phyloP scores from a whole-genome alignment of 2,888 invertebrate species.

The Thecocarcelia acutangulata region DNA sequence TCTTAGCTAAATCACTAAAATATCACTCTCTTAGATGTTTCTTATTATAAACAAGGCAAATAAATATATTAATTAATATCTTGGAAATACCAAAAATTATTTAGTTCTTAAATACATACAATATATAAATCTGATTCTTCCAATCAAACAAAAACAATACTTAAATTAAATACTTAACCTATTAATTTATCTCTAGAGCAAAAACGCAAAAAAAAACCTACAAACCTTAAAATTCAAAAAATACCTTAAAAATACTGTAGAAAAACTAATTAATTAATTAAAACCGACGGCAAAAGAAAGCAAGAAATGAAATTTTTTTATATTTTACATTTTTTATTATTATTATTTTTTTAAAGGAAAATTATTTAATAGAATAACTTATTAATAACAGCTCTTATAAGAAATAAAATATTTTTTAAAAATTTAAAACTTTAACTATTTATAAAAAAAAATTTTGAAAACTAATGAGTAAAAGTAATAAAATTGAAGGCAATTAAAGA shows the following conservation, averaged over 20 bases:
- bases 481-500: constrained; percentile 28
- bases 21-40: constrained; percentile 40
- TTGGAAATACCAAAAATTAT: constrained; percentile 15
- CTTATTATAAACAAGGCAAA: constrained; percentile 16
- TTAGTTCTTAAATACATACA: constrained; percentile 15
- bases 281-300: no score
- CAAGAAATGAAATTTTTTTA: no score
- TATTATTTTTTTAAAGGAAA: no score
- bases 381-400: no score
- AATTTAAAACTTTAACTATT: constrained; percentile 33
- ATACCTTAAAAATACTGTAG: no score
- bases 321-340: no score
- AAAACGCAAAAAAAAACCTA: not conserved
- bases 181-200: constrained; percentile 17
- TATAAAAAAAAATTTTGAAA: constrained; percentile 24
- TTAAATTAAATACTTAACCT: constrained; percentile 8
- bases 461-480: constrained; percentile 19
- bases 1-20: constrained; percentile 49
- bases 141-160: constrained; percentile 39
- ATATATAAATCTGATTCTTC: constrained; percentile 49
- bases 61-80: constrained; percentile 13
- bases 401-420: constrained; percentile 1
- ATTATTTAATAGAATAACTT: no score
- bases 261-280: no score
- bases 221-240: not conserved